Base-by-base conservation (phyloP, 2,888 invertebrate species). In the Synergus gifuensis region DNA sequence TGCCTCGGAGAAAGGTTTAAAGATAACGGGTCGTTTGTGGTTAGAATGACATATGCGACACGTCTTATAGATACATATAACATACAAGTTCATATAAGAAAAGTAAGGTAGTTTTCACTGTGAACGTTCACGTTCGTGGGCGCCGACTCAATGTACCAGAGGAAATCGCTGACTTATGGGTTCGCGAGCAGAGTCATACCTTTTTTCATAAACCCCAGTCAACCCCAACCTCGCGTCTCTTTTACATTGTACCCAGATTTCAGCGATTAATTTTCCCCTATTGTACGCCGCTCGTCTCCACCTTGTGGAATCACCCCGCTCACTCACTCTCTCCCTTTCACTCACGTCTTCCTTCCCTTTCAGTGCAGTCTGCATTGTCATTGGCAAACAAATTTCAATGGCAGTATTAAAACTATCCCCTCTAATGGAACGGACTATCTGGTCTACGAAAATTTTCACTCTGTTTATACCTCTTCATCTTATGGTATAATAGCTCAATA, bases 101-200 rank as follows among this genome's bases (percentile, higher is more conserved):
- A 82, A 82, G 81, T 82, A 78, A 86, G 83, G 84, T 84, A 84
- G 85, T 85, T 84, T 84, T 83, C 76, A 58, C 18, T 64, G 66
- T 66, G 84, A 63, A 83, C 76, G 77, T 78, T 79, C 77, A 60
- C 81, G 79, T 81, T 84, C 85, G 86, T 87, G 84, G 82, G 84
- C 86, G 85, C 86, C 87, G 89, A 87, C 89, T 91, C 91, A 92
- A 92, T 92, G 92, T 92, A 91, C 87, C 89, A 89, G 89, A 91
- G 88, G 88, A 90, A 92, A 92, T 92, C 90, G 91, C 92, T 92
- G 92, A 92, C 92, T 91, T 92, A 92, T 91, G 91, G 90, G 86
- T 89, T 88, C 46, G 16, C 49, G 36, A 85, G 86, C 87, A 86
- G 87, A 89, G 89, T 90, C 90, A 87, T 89, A 89, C 89, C 89